phyloP scores from a whole-genome alignment of 2,113 vertebrate species.

The Sapajus apella region DNA sequence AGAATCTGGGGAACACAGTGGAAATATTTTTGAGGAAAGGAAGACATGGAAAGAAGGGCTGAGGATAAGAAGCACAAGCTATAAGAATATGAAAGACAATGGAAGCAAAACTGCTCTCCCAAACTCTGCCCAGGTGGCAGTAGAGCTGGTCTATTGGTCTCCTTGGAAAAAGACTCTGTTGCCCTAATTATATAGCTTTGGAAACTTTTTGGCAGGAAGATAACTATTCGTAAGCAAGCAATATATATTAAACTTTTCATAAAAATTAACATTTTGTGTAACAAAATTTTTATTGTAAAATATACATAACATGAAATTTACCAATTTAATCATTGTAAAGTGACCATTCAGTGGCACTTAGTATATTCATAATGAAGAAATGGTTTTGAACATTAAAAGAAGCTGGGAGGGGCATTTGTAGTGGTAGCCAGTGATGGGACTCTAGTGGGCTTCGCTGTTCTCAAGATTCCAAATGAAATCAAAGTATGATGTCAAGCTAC shows the following conservation, averaged over 20 bases:
- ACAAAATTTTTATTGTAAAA: conserved; percentile 78
- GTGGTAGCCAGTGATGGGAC: not conserved
- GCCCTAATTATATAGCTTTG: conserved; percentile 86
- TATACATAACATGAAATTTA: not conserved
- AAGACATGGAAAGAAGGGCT: not conserved
- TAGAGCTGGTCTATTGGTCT: conserved; percentile 40
- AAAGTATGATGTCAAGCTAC: not conserved
- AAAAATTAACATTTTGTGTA: conserved; percentile 89
- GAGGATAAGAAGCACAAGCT: not conserved
- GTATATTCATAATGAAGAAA: not conserved
- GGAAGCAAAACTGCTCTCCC: not conserved
- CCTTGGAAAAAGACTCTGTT: conserved; percentile 51
- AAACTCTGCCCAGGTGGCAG: conserved; percentile 10
- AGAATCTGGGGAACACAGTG: not conserved
- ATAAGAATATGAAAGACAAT: not conserved
- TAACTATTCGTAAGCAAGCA: conserved; percentile 88
- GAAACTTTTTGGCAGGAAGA: conserved; percentile 91
- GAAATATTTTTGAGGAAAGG: not conserved
- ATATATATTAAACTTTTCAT: conserved; percentile 89
- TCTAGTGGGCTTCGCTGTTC: not conserved
- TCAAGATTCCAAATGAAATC: conserved; percentile 30
- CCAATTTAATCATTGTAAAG: conserved; percentile 20
- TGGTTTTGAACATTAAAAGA: not conserved
- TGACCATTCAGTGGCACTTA: not conserved
- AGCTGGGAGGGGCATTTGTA: not conserved